Conservation (phyloP, 1,140 invertebrate genomes). For the Oreohelix idahoensis region DNA sequence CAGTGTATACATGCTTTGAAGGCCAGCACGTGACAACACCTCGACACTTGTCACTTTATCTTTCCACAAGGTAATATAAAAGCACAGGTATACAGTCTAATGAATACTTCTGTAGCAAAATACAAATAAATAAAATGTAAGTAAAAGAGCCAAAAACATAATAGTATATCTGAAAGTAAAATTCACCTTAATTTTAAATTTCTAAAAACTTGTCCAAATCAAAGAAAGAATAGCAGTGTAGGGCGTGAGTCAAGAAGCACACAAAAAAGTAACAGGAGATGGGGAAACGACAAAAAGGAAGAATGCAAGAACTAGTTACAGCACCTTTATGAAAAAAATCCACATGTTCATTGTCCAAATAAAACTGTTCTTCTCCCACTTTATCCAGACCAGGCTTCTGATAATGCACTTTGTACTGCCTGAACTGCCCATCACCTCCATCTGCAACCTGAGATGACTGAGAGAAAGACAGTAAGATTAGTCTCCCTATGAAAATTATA, state of each 20-base stretch:
- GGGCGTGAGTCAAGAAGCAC: background rate
- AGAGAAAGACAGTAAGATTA: background rate
- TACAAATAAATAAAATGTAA: too few relatives aligned
- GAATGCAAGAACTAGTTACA: background rate
- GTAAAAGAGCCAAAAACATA: too few relatives aligned
- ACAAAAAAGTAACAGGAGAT: background rate
- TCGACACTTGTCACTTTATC: too few relatives aligned
- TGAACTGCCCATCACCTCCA: background rate
- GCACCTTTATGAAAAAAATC: background rate
- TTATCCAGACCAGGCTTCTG: background rate
- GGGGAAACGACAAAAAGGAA: background rate
- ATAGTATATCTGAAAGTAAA: too few relatives aligned
- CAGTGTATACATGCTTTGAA: too few relatives aligned
- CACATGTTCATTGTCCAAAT: slow-evolving; percentile 1
- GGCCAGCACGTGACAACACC: too few relatives aligned
- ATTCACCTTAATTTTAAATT: too few relatives aligned
- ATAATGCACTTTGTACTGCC: slow-evolving; percentile 8
- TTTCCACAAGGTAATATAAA: too few relatives aligned
- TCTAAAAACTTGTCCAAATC: too few relatives aligned
- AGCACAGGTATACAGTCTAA: too few relatives aligned
- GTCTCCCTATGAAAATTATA: too few relatives aligned
- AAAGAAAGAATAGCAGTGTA: background rate
- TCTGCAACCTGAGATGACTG: background rate
- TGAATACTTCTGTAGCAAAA: too few relatives aligned
- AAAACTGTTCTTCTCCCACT: background rate